phyloP scores from a whole-genome alignment of 2,797 vertebrate species.

The Eleutherodactylus coqui region DNA sequence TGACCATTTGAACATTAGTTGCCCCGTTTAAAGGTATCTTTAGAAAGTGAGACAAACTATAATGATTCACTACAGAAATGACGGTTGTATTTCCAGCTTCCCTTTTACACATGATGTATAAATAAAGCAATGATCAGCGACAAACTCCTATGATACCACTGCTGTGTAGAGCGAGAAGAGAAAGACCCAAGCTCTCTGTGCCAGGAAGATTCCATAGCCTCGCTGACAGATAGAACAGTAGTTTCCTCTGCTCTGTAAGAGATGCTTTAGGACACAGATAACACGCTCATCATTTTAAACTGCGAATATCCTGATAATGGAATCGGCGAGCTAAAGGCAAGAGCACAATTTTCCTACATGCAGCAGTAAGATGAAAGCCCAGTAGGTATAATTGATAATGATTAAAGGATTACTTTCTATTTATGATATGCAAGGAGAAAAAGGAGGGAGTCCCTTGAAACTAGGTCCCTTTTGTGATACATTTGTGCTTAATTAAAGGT shows the following conservation, averaged over 20 bases:
- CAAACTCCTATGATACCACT: neutral
- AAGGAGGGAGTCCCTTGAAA: constrained; percentile 38
- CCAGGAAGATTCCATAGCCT: no score
- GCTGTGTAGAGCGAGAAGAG: neutral
- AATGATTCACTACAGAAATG: no score
- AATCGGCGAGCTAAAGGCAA: constrained; percentile 27
- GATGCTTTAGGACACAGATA: constrained; percentile 24
- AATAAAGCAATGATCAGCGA: neutral
- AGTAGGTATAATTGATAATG: constrained; percentile 53
- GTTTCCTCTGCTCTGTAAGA: neutral
- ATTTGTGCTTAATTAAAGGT: constrained; percentile 53
- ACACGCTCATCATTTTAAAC: constrained; percentile 19
- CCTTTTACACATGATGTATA: neutral
- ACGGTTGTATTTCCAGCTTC: neutral
- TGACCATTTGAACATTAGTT: no score
- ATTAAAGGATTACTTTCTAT: constrained; percentile 55
- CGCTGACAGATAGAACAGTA: neutral
- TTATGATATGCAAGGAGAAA: constrained; percentile 43
- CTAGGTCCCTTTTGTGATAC: constrained; percentile 42
- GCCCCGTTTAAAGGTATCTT: no score
- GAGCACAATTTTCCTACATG: constrained; percentile 27
- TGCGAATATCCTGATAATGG: constrained; percentile 40
- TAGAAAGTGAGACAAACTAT: no score
- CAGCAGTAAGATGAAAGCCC: constrained; percentile 51
- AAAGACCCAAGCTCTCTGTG: neutral